Evolutionary conservation across 2,113 vertebrate genomes (phyloP), one percentile per base, ranked within the genome.

Genomic region (Istiophorus platypterus): DNA sequence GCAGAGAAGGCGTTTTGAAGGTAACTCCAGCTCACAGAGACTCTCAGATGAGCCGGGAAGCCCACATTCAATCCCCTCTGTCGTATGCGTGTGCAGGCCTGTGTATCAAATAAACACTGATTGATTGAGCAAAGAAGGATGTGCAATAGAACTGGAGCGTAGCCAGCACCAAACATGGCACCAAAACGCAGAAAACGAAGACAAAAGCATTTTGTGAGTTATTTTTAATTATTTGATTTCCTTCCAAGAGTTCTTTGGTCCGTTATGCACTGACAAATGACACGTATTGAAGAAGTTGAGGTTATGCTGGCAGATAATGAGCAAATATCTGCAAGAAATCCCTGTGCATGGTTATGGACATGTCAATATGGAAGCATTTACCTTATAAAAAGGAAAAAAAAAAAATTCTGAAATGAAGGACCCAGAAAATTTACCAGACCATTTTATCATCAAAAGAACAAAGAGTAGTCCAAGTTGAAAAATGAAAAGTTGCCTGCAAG

Each of bases 381-480:
- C 1, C 0, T 24, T 13, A 34, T 17, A 37, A 58, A 11, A 47
- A 6, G 51, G 56, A n/a, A n/a, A n/a, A n/a, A n/a, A n/a, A n/a
- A n/a, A n/a, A n/a, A n/a, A n/a, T n/a, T n/a, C n/a, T 37, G n/a
- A 27, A 0, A 63, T 34, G 12, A 56, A 0, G 1, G 20, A 12
- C 0, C 2, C 0, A 49, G 8, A 37, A 0, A 39, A 54, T 27
- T 26, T 74, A 11, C 7, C 7, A 34, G 29, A 34, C 10, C 13
- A 7, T n/a, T 15, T 57, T 47, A 5, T 47, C 45, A 47, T 47
- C 45, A 27, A 42, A 75, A 15, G 1, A 45, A 56, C 12, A 61
- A 65, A 22, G 41, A 37, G 61, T 7, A 8, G 57, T 66, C 15
- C 0, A 13, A 27, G 15, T 2, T 31, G 8, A 41, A 59, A 71